A percentile compares a stretch with the other conserved stretches of the same genome.
Evolutionary conservation across 2,888 invertebrate species (phyloP).

Genomic region (Ischnura elegans): DNA sequence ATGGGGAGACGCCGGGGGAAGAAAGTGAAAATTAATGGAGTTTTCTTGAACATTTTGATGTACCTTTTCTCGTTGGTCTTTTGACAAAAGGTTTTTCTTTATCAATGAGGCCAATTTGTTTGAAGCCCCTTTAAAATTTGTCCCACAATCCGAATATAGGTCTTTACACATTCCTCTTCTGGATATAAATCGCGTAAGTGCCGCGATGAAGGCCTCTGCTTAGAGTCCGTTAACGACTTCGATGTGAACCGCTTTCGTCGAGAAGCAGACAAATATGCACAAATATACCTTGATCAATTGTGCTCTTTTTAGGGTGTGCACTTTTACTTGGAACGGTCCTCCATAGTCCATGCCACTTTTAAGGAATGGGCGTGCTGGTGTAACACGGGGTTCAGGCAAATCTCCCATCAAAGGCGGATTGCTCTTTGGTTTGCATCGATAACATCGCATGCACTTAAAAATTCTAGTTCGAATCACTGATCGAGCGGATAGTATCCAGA

Average conservation of each 20-base stretch:
- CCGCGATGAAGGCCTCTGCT: background rate
- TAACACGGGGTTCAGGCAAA: too few species aligned
- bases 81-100: background rate
- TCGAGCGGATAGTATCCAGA: background rate
- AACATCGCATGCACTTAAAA: background rate
- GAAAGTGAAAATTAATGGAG: conserved; percentile 61
- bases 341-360: too few species aligned
- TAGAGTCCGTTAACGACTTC: background rate
- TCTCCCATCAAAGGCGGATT: too few species aligned
- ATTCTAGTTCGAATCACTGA: background rate
- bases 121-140: background rate
- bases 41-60: background rate
- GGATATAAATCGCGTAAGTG: background rate
- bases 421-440: too few species aligned
- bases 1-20: conserved; percentile 56
- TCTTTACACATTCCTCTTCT: background rate
- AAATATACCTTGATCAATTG: too few species aligned
- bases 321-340: too few species aligned
- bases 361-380: too few species aligned
- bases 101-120: background rate
- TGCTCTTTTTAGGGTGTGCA: too few species aligned
- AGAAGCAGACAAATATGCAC: too few species aligned
- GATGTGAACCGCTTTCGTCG: background rate
- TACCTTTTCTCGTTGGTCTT: background rate
- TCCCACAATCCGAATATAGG: background rate